Evolutionary conservation across 2,113 vertebrate genomes (phyloP).

Genomic region (Vimba vimba): DNA sequence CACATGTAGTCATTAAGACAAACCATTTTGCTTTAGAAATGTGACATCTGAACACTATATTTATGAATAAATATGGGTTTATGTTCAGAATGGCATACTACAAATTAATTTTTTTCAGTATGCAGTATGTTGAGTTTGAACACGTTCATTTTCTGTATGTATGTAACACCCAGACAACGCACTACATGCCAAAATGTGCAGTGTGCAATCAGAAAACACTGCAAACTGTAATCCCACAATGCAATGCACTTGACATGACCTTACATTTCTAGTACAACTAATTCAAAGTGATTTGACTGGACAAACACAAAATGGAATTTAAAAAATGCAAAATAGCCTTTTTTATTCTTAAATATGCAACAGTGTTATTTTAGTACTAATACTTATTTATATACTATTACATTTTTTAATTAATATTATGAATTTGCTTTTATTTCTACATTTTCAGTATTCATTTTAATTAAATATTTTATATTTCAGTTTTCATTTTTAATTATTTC

Average conservation of each 20-base stretch:
- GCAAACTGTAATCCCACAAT: background rate
- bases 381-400: background rate
- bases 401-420: background rate
- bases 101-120: background rate
- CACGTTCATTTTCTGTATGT: background rate
- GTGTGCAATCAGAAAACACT: background rate
- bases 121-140: background rate
- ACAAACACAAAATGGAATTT: background rate
- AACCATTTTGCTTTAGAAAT: background rate
- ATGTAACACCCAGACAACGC: background rate
- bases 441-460: background rate
- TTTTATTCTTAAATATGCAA: background rate
- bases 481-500: too few species aligned
- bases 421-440: background rate
- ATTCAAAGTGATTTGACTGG: background rate
- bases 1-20: background rate
- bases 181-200: background rate
- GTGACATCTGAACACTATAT: background rate
- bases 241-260: background rate
- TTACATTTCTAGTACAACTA: background rate
- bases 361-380: background rate
- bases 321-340: background rate
- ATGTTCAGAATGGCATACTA: background rate
- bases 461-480: too few species aligned
- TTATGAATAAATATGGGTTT: background rate